These are phyloP conservation scores for Cephus nigrinus DNA, from an alignment of 2,888 invertebrate genomes.

Conservation along the genomic window DNA sequence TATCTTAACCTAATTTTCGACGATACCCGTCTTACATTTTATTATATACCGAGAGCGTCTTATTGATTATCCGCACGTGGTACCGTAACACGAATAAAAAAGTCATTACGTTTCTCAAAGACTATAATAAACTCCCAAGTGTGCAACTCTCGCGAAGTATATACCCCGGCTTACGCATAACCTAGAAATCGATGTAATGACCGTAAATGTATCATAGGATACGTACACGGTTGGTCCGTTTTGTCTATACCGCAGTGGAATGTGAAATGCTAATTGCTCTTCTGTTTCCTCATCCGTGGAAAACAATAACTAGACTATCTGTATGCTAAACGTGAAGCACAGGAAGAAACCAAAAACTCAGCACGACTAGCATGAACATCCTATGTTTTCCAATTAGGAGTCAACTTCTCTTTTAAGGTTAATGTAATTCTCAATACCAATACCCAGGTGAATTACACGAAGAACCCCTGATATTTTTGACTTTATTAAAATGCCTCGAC, in stretches of 20 bases:
- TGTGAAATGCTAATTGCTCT: background rate
- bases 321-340: background rate
- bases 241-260: background rate
- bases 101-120: background rate
- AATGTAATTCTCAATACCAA: background rate
- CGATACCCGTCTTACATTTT: too few species aligned
- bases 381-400: background rate
- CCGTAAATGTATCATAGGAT: background rate
- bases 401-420: background rate
- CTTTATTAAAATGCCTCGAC: background rate
- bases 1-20: too few species aligned
- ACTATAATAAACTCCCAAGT: background rate
- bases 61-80: background rate
- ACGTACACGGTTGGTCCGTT: background rate
- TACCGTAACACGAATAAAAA: background rate
- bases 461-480: background rate
- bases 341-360: background rate
- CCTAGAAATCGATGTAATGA: background rate
- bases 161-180: background rate
- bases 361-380: background rate
- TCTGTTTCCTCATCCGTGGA: background rate
- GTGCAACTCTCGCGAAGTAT: background rate
- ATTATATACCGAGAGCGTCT: too few species aligned
- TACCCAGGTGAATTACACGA: background rate
- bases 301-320: background rate